Evolutionary conservation across 1,140 invertebrate species (phyloP), one percentile per base, ranked within the genome.

Genomic region (Platyscapa corneri): DNA sequence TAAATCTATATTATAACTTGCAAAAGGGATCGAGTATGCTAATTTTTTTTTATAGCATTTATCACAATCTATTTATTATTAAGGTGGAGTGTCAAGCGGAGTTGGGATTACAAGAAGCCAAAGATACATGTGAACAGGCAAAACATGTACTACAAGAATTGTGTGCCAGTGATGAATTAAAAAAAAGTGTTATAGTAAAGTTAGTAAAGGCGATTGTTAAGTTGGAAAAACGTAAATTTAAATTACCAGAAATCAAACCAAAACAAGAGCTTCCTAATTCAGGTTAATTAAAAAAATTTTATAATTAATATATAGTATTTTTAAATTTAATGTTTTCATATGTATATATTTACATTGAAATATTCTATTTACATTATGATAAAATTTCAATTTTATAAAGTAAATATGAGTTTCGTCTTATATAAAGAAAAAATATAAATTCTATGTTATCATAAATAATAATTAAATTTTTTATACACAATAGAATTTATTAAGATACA

Each of bases 61-160:
- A 53, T 53, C 2, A 65, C n/a, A n/a, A 3, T 3, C 30, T n/a
- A n/a, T 65, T 46, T n/a, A 16, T 77, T 3, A n/a, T 27, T 37
- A 75, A 86, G 84, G 79, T 82, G 3, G 80, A 86, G 16, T 86
- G 74, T 18, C 49, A 86, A 56, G 80, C 74, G 0, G 84, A 76
- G 20, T 49, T 86, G 3, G 80, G 74, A 12, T 20, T 86, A 27
- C 10, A 56, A 46, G 72, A 75, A 6, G 84, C 84, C 10, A 67
- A 42, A 77, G n/a, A 30, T 14, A 86, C 79, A 5, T 86, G 84
- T 46, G 56, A 86, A 39, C 46, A 72, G 46, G 32, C 80, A 8
- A 81, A 78, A n/a, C 8, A 23, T 0, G 3, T 78, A 14, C 30
- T 86, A 64, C 39, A 78, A 16, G 56, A 78, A 3, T 37, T 67